Percentiles rank a stretch among this genome's conserved stretches.
Conservation (phyloP, 92 coral and sea anemone species). For the Phenganax marumi region DNA sequence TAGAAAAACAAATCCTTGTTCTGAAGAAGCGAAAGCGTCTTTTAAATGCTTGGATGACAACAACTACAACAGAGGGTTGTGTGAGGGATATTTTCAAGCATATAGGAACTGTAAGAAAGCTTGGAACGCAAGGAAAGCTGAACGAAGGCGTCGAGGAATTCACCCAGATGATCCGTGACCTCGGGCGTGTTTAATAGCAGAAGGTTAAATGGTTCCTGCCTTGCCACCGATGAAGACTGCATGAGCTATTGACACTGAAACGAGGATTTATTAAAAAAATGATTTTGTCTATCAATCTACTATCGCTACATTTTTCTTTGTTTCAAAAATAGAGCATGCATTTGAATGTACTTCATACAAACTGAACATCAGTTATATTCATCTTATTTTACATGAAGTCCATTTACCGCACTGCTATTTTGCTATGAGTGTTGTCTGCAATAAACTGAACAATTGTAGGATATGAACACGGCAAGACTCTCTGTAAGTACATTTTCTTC, state of each 20-base stretch:
- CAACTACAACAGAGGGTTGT: conserved; percentile 73
- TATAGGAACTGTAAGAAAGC: conserved; percentile 90
- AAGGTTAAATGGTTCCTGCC: not conserved
- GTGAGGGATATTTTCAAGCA: conserved; percentile 80
- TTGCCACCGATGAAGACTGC: not conserved
- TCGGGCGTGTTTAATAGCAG: not conserved
- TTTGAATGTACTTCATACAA: too few relatives aligned
- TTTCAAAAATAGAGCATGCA: too few relatives aligned
- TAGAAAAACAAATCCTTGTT: conserved; percentile 77
- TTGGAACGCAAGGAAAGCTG: conserved; percentile 89
- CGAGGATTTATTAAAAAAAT: not conserved
- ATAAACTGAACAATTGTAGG: too few relatives aligned
- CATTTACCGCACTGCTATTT: too few relatives aligned
- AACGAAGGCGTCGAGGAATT: conserved; percentile 74
- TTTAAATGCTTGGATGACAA: conserved; percentile 85
- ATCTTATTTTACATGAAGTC: too few relatives aligned
- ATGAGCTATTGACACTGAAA: not conserved
- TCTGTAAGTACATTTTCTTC: not conserved
- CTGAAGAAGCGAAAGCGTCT: conserved; percentile 81
- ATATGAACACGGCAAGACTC: not conserved
- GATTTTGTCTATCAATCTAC: too few relatives aligned
- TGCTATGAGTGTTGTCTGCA: too few relatives aligned
- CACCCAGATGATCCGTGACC: conserved; percentile 60
- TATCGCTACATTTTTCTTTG: too few relatives aligned
- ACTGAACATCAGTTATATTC: too few relatives aligned